phyloP scores from a whole-genome alignment of 2,797 vertebrate genomes.

The Coregonus sp. region DNA sequence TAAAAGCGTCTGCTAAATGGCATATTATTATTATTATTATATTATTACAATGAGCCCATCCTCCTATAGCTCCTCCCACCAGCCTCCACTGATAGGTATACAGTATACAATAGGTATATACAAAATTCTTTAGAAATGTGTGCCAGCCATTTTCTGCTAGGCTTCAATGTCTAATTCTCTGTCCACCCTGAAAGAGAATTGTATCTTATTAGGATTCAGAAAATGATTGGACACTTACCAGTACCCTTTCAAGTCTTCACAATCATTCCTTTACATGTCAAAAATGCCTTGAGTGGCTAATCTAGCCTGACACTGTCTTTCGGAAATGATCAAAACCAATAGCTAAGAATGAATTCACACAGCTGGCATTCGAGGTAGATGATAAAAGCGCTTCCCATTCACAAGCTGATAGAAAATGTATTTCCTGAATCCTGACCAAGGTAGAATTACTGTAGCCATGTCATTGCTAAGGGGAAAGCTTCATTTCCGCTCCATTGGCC shows the following conservation, averaged over 20 bases:
- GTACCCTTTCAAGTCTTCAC: slow-evolving; percentile 49
- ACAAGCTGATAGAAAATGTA: not conserved
- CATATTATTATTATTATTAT: no score
- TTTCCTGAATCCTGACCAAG: not conserved
- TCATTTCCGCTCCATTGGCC: slow-evolving; percentile 42
- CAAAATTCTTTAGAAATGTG: not conserved
- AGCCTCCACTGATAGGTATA: not conserved
- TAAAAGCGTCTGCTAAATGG: no score
- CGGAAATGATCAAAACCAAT: not conserved
- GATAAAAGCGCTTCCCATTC: not conserved
- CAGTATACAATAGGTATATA: not conserved
- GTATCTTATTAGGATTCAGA: slow-evolving; percentile 37
- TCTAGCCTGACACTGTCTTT: not conserved
- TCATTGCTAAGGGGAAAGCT: slow-evolving; percentile 6
- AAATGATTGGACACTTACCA: slow-evolving; percentile 56
- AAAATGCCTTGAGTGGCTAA: not conserved
- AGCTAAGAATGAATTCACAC: not conserved
- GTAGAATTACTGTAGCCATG: not conserved
- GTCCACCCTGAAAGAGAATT: not conserved
- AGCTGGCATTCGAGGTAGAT: not conserved
- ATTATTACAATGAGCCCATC: no score
- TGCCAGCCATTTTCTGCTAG: not conserved
- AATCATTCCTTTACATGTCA: not conserved
- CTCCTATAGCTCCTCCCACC: no score
- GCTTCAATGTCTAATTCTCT: not conserved